Conservation (phyloP, 2,888 invertebrate genomes). For the Tachina grossa region DNA sequence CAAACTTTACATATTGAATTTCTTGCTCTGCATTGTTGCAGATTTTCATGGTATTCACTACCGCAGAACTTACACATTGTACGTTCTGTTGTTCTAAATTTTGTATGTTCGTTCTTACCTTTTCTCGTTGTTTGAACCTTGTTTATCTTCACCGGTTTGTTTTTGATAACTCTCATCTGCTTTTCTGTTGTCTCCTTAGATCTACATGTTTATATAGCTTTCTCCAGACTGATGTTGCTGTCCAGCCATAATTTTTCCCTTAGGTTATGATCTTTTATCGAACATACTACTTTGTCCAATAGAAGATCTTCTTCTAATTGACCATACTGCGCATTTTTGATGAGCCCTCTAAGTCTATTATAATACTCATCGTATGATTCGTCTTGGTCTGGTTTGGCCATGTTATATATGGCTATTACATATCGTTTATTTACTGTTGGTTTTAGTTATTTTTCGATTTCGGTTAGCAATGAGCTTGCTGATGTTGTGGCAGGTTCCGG, state of each 20-base stretch:
- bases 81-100: too few species aligned
- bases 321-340: conserved; percentile 18
- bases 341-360: conserved; percentile 3
- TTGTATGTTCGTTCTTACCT: too few species aligned
- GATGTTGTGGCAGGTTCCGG: too few species aligned
- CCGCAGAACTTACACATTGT: conserved; percentile 40
- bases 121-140: too few species aligned
- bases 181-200: conserved; percentile 29
- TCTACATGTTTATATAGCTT: conserved; percentile 11
- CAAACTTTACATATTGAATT: conserved; percentile 7
- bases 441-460: conserved; percentile 28
- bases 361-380: conserved; percentile 29
- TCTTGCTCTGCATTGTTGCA: conserved; percentile 26
- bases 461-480: neutral
- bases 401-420: conserved; percentile 13
- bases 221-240: conserved; percentile 17
- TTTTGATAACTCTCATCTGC: too few species aligned
- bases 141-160: too few species aligned
- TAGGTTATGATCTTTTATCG: conserved; percentile 10
- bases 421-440: conserved; percentile 19
- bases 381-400: conserved; percentile 12
- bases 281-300: conserved; percentile 37
- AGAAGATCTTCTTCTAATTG: conserved; percentile 5
- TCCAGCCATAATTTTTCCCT: conserved; percentile 40
- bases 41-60: conserved; percentile 28